phyloP scores from a whole-genome alignment of 2,797 vertebrate genomes.

The Macropodus opercularis region DNA sequence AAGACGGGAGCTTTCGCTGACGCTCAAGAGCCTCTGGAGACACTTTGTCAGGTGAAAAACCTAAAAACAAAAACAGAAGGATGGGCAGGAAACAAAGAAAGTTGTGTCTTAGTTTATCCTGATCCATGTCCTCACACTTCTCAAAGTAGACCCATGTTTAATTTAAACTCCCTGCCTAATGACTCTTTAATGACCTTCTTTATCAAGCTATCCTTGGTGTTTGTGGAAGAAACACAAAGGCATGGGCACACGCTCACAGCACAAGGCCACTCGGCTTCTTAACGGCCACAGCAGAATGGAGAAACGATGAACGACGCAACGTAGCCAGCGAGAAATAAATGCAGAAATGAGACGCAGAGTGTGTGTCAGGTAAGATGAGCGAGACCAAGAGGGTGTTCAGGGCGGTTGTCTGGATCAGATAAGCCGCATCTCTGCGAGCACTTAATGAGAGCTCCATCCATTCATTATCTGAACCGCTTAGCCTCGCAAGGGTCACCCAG shows the following conservation, averaged over 20 bases:
- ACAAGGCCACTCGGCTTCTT: conserved; percentile 9
- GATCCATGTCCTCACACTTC: conserved; percentile 38
- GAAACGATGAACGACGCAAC: conserved; percentile 14
- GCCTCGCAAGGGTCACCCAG: no score
- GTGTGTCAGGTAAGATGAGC: conserved; percentile 41
- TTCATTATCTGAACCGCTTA: no score
- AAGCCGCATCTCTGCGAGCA: conserved; percentile 49
- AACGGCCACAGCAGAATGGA: conserved; percentile 13
- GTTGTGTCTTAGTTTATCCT: conserved; percentile 16
- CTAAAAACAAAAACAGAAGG: conserved; percentile 8
- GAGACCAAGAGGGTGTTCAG: conserved; percentile 15
- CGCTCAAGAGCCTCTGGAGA: conserved; percentile 32
- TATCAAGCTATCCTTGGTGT: conserved; percentile 73
- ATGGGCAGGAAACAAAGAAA: conserved; percentile 13
- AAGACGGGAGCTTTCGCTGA: conserved; percentile 23
- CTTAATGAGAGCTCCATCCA: conserved; percentile 63
- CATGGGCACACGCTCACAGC: conserved; percentile 38
- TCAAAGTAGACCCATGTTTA: conserved; percentile 66
- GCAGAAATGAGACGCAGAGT: conserved; percentile 29
- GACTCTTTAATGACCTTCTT: conserved; percentile 80
- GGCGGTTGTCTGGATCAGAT: conserved; percentile 74
- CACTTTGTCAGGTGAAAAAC: conserved; percentile 13
- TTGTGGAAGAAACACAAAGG: conserved; percentile 68
- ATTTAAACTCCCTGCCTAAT: conserved; percentile 74
- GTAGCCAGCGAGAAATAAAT: conserved; percentile 31